A percentile compares a stretch with the other conserved stretches of the same genome.
Conservation (phyloP, 2,888 invertebrate species). For the Mesopsocus fuscifrons region DNA sequence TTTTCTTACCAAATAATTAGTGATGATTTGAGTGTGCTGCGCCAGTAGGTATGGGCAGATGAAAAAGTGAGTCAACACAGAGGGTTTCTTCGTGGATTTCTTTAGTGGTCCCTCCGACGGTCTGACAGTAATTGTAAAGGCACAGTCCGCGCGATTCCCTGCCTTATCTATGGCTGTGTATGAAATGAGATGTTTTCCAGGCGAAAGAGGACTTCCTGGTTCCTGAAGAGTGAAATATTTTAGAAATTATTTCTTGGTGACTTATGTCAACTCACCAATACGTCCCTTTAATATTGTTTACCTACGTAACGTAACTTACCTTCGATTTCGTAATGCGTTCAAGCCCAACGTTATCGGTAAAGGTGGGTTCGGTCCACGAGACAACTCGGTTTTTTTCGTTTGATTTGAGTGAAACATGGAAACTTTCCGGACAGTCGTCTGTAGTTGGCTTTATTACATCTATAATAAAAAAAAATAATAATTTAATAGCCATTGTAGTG, state of each 20-base stretch:
- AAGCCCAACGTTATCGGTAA: slow-evolving; percentile 35
- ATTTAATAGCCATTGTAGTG: too few relatives aligned
- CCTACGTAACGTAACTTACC: too few relatives aligned
- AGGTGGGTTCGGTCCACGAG: slow-evolving; percentile 44
- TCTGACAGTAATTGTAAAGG: slow-evolving; percentile 39
- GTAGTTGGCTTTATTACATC: slow-evolving; percentile 26
- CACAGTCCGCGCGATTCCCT: slow-evolving; percentile 40
- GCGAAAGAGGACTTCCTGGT: slow-evolving; percentile 37
- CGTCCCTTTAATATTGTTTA: too few relatives aligned
- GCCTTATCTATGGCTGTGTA: slow-evolving; percentile 43
- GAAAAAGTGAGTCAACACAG: too few relatives aligned
- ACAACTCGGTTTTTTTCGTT: slow-evolving; percentile 35
- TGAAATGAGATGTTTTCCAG: slow-evolving; percentile 38
- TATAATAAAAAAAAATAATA: neutral
- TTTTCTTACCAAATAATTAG: too few relatives aligned
- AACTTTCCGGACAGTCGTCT: slow-evolving; percentile 38
- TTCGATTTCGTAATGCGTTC: slow-evolving; percentile 37
- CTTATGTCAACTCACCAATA: too few relatives aligned
- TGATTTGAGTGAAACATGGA: slow-evolving; percentile 33
- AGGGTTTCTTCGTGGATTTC: too few relatives aligned
- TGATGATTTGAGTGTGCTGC: too few relatives aligned
- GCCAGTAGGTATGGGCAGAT: too few relatives aligned
- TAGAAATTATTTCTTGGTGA: too few relatives aligned
- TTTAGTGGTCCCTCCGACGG: too few relatives aligned
- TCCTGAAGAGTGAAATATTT: slow-evolving; percentile 27